Percentiles rank a stretch among this genome's conserved stretches.
Conservation (phyloP, 1,140 invertebrate species). For the Eupristina koningsbergeri region DNA sequence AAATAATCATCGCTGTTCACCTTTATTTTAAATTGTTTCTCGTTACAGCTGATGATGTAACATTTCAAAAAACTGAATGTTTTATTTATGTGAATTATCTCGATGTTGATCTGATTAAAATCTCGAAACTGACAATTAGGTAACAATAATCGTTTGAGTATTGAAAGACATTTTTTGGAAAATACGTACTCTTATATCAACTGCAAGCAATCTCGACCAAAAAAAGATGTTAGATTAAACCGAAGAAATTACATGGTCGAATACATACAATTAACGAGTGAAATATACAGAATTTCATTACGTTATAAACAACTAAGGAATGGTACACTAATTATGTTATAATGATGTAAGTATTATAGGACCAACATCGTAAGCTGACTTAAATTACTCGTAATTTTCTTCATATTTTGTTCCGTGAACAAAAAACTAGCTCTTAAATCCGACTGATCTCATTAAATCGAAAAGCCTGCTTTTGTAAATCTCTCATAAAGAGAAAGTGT, state of each 20-base stretch:
- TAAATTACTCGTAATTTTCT: slow-evolving; percentile 18
- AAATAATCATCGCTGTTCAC: too few relatives aligned
- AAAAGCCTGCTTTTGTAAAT: slow-evolving; percentile 13
- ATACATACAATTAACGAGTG: not conserved
- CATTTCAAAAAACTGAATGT: too few relatives aligned
- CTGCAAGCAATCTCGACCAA: too few relatives aligned
- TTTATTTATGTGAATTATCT: too few relatives aligned
- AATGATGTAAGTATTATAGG: not conserved
- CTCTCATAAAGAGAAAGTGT: not conserved
- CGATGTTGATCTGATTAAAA: too few relatives aligned
- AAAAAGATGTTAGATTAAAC: not conserved
- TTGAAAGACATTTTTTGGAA: too few relatives aligned
- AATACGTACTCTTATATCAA: too few relatives aligned
- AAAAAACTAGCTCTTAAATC: not conserved
- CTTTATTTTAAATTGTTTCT: too few relatives aligned
- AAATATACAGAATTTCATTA: not conserved
- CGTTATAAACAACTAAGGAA: not conserved
- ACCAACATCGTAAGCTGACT: not conserved
- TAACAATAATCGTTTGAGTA: too few relatives aligned
- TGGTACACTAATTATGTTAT: not conserved
- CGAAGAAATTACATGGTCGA: not conserved
- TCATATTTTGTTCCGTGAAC: not conserved
- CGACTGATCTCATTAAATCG: not conserved
- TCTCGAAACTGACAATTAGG: too few relatives aligned
- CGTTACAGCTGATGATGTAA: too few relatives aligned